Conservation (phyloP, 2,888 invertebrate genomes). For the Habrosyne pyritoides region DNA sequence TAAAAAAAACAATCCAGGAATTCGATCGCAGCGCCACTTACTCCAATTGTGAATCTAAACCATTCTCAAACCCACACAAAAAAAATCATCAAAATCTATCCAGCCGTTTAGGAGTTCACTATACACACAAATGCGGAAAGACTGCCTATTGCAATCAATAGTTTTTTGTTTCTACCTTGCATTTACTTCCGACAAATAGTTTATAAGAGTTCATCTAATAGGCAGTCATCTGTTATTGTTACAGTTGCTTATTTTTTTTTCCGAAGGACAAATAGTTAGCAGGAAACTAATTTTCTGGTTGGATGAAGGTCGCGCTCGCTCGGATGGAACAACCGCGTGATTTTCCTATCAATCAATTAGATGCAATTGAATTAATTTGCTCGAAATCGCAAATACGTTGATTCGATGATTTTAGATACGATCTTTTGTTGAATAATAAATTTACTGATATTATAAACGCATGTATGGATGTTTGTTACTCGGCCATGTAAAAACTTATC, state of each 20-base stretch:
- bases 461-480: too few species aligned
- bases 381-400: slow-evolving; percentile 15
- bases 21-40: too few species aligned
- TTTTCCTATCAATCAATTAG: slow-evolving; percentile 20
- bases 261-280: slow-evolving; percentile 24
- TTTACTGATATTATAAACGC: too few species aligned
- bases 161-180: neutral
- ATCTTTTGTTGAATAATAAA: too few species aligned
- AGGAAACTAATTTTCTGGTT: slow-evolving; percentile 56
- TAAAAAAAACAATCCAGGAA: too few species aligned
- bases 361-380: slow-evolving; percentile 12
- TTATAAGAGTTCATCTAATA: neutral
- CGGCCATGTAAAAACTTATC: too few species aligned
- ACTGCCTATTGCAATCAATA: neutral
- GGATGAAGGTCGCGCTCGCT: slow-evolving; percentile 48
- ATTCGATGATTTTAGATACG: neutral
- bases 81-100: too few species aligned
- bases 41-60: too few species aligned
- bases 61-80: too few species aligned
- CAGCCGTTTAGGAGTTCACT: too few species aligned
- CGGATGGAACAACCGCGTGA: slow-evolving; percentile 50
- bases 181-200: neutral
- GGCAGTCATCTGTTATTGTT: neutral
- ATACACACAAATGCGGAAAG: too few species aligned
- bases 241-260: slow-evolving; percentile 2